Evolutionary conservation across 2,888 invertebrate genomes (phyloP).

Genomic region (Tryphoninae sp.): DNA sequence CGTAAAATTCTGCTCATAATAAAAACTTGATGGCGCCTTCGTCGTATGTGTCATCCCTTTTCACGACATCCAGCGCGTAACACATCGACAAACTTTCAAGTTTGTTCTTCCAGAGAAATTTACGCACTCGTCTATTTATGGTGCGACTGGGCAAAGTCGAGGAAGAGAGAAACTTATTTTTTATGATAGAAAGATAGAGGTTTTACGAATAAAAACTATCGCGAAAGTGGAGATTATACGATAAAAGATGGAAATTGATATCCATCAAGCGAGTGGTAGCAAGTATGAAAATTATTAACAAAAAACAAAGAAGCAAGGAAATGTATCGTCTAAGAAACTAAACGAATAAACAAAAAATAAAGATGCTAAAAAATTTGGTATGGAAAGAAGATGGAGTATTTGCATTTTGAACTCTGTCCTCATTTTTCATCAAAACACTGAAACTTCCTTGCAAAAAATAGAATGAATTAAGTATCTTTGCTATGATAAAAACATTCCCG

Average conservation of each 20-base stretch:
- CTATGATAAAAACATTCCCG: not conserved
- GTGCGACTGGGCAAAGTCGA: not conserved
- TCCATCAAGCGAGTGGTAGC: not conserved
- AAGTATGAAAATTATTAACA: not conserved
- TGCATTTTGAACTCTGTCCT: too few relatives aligned
- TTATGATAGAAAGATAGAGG: slow-evolving; percentile 16
- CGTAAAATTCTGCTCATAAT: slow-evolving; percentile 40
- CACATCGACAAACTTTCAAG: slow-evolving; percentile 25
- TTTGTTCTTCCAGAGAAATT: slow-evolving; percentile 3
- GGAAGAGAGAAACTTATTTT: slow-evolving; percentile 7
- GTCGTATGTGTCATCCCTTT: slow-evolving; percentile 18
- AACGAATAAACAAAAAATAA: too few relatives aligned
- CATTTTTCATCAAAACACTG: too few relatives aligned
- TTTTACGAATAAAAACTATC: slow-evolving; percentile 31
- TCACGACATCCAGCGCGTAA: slow-evolving; percentile 7
- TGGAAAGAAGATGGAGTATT: too few relatives aligned
- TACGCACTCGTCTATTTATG: slow-evolving; percentile 13
- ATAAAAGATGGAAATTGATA: not conserved
- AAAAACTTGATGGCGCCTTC: not conserved
- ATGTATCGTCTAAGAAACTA: too few relatives aligned
- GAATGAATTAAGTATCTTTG: too few relatives aligned
- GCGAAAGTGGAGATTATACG: slow-evolving; percentile 6
- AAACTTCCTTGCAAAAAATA: too few relatives aligned
- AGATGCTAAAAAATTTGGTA: too few relatives aligned
- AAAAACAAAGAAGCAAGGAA: too few relatives aligned